Conservation (phyloP, 2,113 vertebrate genomes). For the Anguilla rostrata region DNA sequence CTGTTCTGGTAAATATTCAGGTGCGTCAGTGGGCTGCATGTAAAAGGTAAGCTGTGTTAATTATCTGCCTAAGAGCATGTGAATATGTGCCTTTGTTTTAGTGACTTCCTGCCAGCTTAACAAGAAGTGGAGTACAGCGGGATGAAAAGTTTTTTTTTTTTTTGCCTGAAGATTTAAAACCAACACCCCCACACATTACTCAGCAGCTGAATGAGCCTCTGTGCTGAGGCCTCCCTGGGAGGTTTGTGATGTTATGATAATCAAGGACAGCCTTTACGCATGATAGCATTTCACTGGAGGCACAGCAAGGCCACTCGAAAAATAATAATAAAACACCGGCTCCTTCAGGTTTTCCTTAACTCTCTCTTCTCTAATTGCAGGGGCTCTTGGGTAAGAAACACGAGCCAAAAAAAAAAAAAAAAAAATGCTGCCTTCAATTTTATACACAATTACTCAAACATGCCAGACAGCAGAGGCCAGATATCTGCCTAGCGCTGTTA, state of each 20-base stretch:
- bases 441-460: constrained; percentile 9
- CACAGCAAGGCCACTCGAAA: not conserved
- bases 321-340: not conserved
- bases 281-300: not conserved
- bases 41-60: no score
- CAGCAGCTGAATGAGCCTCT: not conserved
- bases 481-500: not conserved
- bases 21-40: no score
- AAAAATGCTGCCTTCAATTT: constrained; percentile 1
- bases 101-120: not conserved
- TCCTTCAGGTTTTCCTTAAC: constrained; percentile 2
- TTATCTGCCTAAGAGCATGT: no score
- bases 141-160: not conserved
- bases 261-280: not conserved
- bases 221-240: not conserved
- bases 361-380: not conserved
- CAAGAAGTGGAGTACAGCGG: not conserved
- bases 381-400: not conserved
- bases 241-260: not conserved
- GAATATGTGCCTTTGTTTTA: no score
- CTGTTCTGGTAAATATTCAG: not conserved
- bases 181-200: not conserved
- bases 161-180: not conserved
- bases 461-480: not conserved
- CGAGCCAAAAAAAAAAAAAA: not conserved